A percentile compares a stretch with the other conserved stretches of the same genome.
Evolutionary conservation across 2,888 invertebrate genomes (phyloP).

Genomic region (Chrysodeixis includens): DNA sequence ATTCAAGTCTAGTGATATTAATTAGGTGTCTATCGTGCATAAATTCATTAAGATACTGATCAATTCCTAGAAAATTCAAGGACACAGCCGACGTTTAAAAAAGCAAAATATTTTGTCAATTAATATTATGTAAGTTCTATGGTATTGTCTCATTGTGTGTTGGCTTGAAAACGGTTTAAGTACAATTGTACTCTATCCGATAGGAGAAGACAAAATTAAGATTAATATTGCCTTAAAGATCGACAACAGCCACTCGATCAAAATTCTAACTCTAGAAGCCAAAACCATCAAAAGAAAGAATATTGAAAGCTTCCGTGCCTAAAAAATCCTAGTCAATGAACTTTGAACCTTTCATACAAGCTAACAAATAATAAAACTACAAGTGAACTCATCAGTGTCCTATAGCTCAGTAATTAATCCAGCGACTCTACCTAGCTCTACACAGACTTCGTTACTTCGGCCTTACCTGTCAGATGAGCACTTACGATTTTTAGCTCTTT

Average conservation of each 20-base stretch:
- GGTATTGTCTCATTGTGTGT: too few species aligned
- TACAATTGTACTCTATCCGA: too few species aligned
- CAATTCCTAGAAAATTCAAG: not conserved
- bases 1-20: not conserved
- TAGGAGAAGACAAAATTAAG: too few species aligned
- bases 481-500: not conserved
- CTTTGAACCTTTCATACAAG: not conserved
- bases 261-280: too few species aligned
- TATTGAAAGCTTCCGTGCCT: too few species aligned
- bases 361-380: not conserved
- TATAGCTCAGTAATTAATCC: slow-evolving; percentile 19
- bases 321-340: too few species aligned
- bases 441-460: slow-evolving; percentile 39
- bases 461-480: slow-evolving; percentile 25
- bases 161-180: too few species aligned
- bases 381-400: not conserved
- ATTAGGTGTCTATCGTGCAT: not conserved
- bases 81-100: not conserved
- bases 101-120: too few species aligned
- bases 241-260: too few species aligned
- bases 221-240: too few species aligned
- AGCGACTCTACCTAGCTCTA: slow-evolving; percentile 36
- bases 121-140: too few species aligned
- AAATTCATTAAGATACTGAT: not conserved
- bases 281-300: too few species aligned